Evolutionary conservation across 2,797 vertebrate genomes (phyloP).

Genomic region (Rhabdomys pumilio): DNA sequence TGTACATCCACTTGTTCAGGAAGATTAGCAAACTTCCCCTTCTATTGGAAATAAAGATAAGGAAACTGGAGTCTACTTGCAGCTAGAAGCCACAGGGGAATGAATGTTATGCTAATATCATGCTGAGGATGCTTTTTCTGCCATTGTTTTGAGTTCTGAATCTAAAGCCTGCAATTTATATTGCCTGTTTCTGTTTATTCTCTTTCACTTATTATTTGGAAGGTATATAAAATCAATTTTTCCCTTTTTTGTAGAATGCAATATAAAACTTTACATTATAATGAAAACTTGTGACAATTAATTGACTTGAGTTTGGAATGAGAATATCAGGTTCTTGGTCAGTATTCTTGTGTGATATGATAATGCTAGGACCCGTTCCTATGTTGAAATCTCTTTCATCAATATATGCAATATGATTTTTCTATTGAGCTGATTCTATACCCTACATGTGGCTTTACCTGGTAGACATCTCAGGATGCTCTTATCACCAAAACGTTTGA

Average conservation of each 20-base stretch:
- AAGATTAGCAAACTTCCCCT: slow-evolving; percentile 65
- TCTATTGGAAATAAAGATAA: slow-evolving; percentile 65
- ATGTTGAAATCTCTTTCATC: background rate
- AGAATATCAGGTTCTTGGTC: background rate
- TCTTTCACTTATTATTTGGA: slow-evolving; percentile 28
- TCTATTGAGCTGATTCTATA: background rate
- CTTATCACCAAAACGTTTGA: background rate
- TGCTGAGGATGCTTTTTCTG: slow-evolving; percentile 55
- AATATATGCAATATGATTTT: background rate
- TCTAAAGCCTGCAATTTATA: slow-evolving; percentile 36
- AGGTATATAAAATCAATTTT: background rate
- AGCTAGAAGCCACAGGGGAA: slow-evolving; percentile 44
- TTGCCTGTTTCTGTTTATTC: slow-evolving; percentile 3
- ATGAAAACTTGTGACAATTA: slow-evolving; percentile 39
- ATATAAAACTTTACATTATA: background rate
- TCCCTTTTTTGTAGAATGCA: background rate
- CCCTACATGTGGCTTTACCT: background rate
- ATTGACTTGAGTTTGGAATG: slow-evolving; percentile 8
- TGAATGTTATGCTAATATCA: slow-evolving; percentile 65
- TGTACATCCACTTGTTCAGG: slow-evolving; percentile 61
- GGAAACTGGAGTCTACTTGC: slow-evolving; percentile 65
- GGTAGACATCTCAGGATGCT: background rate
- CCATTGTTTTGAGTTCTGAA: slow-evolving; percentile 36
- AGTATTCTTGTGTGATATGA: background rate
- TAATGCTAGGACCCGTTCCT: background rate